Percentiles rank a stretch among this genome's conserved stretches.
Conservation (phyloP, 2,888 invertebrate genomes). For the Biston betularia region DNA sequence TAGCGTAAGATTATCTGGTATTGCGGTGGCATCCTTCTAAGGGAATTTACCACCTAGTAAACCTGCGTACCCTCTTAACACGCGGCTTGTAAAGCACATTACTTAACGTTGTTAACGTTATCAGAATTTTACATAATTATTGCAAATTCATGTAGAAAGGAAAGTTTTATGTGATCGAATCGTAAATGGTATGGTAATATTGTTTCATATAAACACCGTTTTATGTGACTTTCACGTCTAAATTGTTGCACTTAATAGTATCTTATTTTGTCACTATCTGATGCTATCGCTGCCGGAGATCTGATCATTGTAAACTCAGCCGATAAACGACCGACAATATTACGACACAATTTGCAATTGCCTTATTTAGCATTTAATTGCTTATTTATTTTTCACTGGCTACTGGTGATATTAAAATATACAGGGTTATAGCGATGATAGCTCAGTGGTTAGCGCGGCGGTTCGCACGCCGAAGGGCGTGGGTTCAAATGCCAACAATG, state of each 20-base stretch:
- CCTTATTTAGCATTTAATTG: background rate
- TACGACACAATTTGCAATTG: slow-evolving; percentile 1
- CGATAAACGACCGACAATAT: background rate
- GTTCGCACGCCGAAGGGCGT: too few relatives aligned
- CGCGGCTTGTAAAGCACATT: slow-evolving; percentile 49
- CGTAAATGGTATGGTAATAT: slow-evolving; percentile 36
- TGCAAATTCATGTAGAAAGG: slow-evolving; percentile 48
- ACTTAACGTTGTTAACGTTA: slow-evolving; percentile 49
- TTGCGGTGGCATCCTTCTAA: too few relatives aligned
- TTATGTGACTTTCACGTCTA: slow-evolving; percentile 57
- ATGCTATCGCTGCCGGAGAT: slow-evolving; percentile 20
- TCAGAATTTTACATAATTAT: slow-evolving; percentile 63
- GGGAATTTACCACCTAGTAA: too few relatives aligned
- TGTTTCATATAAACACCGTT: slow-evolving; percentile 37
- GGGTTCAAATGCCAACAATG: too few relatives aligned
- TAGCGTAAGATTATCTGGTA: too few relatives aligned
- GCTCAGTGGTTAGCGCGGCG: too few relatives aligned
- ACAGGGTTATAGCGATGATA: too few relatives aligned
- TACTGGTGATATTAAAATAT: background rate
- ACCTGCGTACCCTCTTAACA: slow-evolving; percentile 34
- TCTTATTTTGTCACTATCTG: slow-evolving; percentile 20
- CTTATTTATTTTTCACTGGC: background rate
- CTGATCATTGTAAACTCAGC: slow-evolving; percentile 7
- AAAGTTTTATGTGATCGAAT: slow-evolving; percentile 37
- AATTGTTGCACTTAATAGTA: slow-evolving; percentile 34